A percentile compares a stretch with the other conserved stretches of the same genome.
phyloP scores from a whole-genome alignment of 2,888 invertebrate genomes.

The Eupeodes latifasciatus region DNA sequence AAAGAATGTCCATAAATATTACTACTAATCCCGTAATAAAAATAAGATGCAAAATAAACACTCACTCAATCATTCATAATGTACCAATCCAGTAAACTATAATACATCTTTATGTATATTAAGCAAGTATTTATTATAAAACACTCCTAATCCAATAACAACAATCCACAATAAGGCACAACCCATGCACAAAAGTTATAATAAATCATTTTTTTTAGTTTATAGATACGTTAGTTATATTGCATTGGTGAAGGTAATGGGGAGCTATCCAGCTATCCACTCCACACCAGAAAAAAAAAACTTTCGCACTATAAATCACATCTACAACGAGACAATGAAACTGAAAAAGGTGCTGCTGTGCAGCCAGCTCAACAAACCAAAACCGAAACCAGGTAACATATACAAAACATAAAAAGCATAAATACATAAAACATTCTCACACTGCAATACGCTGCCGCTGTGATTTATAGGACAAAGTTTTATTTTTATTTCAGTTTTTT shows the following conservation, averaged over 20 bases:
- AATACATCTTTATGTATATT: background rate
- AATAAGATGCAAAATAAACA: background rate
- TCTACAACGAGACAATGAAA: slow-evolving; percentile 49
- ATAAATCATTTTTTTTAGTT: slow-evolving; percentile 28
- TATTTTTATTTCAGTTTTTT: background rate
- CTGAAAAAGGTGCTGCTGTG: slow-evolving; percentile 33
- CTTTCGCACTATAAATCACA: slow-evolving; percentile 51
- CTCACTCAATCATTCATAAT: slow-evolving; percentile 15
- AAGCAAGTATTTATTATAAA: slow-evolving; percentile 17
- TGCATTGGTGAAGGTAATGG: too few species aligned
- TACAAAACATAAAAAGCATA: slow-evolving; percentile 30
- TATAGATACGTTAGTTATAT: background rate
- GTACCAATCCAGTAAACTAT: too few species aligned
- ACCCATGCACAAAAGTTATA: slow-evolving; percentile 13
- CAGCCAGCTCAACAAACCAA: slow-evolving; percentile 28
- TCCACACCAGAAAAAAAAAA: background rate
- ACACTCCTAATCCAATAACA: slow-evolving; percentile 37
- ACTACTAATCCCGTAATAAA: background rate
- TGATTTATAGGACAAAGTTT: slow-evolving; percentile 53
- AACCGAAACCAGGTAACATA: slow-evolving; percentile 44
- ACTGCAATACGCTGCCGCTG: slow-evolving; percentile 58
- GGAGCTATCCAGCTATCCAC: too few species aligned
- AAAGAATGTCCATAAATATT: background rate
- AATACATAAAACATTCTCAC: slow-evolving; percentile 46
- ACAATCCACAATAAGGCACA: slow-evolving; percentile 21